Evolutionary conservation across 37 sponge, comb jelly and placozoan genomes (phyloP).

Genomic region (Chondrilla cf. caribensis): DNA sequence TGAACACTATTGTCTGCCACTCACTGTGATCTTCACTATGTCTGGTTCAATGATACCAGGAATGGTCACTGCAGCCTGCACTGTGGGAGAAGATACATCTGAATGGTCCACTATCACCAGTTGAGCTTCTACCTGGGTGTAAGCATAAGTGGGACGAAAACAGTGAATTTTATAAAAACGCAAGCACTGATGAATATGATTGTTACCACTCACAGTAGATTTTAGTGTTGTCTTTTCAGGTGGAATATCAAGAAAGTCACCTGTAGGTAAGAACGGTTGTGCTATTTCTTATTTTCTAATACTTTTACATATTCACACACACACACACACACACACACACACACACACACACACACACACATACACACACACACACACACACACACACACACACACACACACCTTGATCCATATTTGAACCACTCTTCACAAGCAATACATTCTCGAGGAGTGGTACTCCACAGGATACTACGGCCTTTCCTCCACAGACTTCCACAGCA

Average conservation of each 20-base stretch:
- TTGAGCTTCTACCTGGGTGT: not conserved
- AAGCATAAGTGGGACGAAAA: not conserved
- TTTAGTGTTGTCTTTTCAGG: no score
- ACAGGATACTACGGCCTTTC: not conserved
- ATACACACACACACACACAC: slow-evolving; percentile 12
- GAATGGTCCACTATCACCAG: no score
- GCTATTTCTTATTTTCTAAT: not conserved
- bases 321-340: no score
- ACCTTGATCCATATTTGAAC: not conserved
- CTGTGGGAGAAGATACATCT: not conserved
- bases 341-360: slow-evolving; percentile 7
- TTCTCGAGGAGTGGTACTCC: not conserved
- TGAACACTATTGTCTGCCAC: no score
- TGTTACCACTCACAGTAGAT: no score
- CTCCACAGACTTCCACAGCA: not conserved
- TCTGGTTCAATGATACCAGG: slow-evolving; percentile 13
- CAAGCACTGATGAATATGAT: no score
- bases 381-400: not conserved
- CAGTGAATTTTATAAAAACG: no score
- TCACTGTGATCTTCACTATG: slow-evolving; percentile 1
- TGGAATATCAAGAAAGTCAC: no score
- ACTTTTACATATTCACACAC: no score
- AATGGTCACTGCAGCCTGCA: not conserved
- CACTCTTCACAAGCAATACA: not conserved
- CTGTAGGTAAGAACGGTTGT: no score